Base-by-base conservation (phyloP, 92 coral and sea anemone species). In the Virgularia gustaviana region DNA sequence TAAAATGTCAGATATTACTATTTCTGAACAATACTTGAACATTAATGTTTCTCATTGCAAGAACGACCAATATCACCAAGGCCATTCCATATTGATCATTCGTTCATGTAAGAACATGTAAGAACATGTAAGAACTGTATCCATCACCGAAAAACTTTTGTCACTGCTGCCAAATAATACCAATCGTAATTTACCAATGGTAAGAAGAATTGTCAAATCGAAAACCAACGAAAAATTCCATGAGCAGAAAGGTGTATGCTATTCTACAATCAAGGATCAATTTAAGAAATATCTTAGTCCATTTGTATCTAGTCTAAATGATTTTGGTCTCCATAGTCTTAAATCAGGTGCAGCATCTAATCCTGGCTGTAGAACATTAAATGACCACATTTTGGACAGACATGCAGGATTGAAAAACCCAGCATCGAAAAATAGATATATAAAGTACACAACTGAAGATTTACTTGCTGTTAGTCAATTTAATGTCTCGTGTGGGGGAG, bases 301-400 rank as follows among this genome's bases (percentile, higher is more conserved):
- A 20, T 71, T 81, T 65, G 86, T 85, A 12, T 70, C 71, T 29
- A 73, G 65, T 37, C 16, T 75, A 23, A 38, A 70, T n/a, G 11
- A 11, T 16, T 85, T 33, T 33, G 62, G 86, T 53, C 70, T 44
- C 28, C 84, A 77, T 60, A 85, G 84, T 64, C 70, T 81, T 4
- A 85, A 75, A 71, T 74, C 86, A 56, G 89, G 86, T 45, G 79
- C 83, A 25, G 80, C 83, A 2, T 78, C 80, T 24, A 85, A 85
- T 72, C 67, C 81, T 19, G 73, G 76, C 36, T 81, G 84, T 42
- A 63, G 71, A 67, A 29, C 37, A 25, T 24, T 85, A 2, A 52
- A 61, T 12, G 77, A 27, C 27, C 71, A 67, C 24, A 51, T 77
- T 73, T 36, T 72, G 39, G 84, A 82, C 52, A 72, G 67, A 70